Conservation (phyloP, 2,113 vertebrate genomes). For the Oncorhynchus gorbuscha region DNA sequence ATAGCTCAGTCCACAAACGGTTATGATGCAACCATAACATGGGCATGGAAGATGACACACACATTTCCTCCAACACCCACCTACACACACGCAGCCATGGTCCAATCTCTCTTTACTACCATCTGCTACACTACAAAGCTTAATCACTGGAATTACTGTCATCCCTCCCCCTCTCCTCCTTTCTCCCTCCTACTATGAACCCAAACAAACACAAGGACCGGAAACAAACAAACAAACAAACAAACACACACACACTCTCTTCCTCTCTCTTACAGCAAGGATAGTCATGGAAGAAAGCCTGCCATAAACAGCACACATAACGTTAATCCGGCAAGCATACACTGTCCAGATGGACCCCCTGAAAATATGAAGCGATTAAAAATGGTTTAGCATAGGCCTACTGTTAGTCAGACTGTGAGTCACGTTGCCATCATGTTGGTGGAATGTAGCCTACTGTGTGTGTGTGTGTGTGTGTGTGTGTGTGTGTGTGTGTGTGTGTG, state of each 20-base stretch:
- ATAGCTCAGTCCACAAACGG: too few relatives aligned
- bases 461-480: too few relatives aligned
- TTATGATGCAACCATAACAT: conserved; percentile 52
- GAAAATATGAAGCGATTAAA: neutral
- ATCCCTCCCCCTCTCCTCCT: conserved; percentile 19
- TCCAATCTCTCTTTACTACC: conserved; percentile 28
- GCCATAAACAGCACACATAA: too few relatives aligned
- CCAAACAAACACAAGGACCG: neutral
- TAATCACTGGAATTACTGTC: conserved; percentile 56
- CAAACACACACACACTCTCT: too few relatives aligned
- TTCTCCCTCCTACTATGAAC: neutral
- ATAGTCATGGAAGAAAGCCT: too few relatives aligned
- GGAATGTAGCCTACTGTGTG: too few relatives aligned
- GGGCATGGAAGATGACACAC: conserved; percentile 9
- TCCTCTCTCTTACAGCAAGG: neutral
- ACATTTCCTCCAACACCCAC: neutral
- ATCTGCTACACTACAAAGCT: conserved; percentile 37
- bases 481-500: neutral
- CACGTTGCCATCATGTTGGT: too few relatives aligned
- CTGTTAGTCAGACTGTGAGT: conserved; percentile 1
- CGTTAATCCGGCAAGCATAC: neutral
- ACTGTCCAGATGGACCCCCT: conserved; percentile 54
- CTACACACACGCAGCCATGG: conserved; percentile 22
- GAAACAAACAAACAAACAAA: neutral
- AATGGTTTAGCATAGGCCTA: conserved; percentile 31